Conservation (phyloP, 64 coral and sea anemone genomes). For the Actinia equina region DNA sequence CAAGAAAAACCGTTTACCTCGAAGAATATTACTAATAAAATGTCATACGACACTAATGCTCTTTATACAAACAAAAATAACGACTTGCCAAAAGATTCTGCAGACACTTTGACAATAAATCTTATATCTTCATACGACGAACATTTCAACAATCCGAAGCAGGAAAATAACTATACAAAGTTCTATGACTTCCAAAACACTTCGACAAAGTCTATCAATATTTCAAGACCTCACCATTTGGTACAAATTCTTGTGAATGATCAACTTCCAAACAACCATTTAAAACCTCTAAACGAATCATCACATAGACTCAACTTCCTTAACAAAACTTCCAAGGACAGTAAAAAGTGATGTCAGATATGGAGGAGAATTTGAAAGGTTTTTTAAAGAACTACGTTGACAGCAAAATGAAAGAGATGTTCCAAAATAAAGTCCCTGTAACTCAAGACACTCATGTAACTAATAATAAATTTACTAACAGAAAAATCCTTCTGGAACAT, state of each 20-base stretch:
- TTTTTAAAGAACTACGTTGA: constrained; percentile 5
- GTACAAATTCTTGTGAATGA: background rate
- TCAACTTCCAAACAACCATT: background rate
- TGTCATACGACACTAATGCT: background rate
- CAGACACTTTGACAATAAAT: background rate
- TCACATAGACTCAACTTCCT: background rate
- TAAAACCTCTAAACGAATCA: background rate
- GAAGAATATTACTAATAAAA: background rate
- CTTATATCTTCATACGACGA: background rate
- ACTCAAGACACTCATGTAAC: background rate
- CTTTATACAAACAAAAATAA: background rate
- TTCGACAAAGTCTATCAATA: background rate
- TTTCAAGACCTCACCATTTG: background rate
- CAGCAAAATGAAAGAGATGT: background rate
- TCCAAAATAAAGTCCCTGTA: background rate
- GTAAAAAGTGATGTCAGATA: background rate
- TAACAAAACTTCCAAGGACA: constrained; percentile 8
- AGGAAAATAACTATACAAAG: background rate
- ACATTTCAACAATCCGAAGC: background rate
- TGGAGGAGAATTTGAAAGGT: background rate
- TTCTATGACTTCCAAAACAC: background rate
- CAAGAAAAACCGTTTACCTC: background rate
- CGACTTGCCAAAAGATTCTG: background rate
- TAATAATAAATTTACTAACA: background rate
- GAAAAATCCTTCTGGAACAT: background rate